A percentile compares a stretch with the other conserved stretches of the same genome.
phyloP scores from a whole-genome alignment of 2,113 vertebrate species.

The Phalacrocorax pelagicus region DNA sequence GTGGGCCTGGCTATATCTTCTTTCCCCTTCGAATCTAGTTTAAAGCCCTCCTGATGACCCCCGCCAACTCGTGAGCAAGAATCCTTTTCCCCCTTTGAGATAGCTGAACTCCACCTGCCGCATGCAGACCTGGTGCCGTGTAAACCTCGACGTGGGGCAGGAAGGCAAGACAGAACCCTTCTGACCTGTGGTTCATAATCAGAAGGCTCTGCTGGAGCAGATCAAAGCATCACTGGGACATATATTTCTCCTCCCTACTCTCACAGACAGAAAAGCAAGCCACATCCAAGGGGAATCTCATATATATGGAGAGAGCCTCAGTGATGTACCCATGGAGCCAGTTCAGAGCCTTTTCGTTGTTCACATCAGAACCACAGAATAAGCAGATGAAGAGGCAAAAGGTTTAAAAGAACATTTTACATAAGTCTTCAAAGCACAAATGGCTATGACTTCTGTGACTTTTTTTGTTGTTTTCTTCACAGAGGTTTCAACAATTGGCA shows the following conservation, averaged over 20 bases:
- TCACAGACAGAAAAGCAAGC: background rate
- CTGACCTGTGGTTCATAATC: background rate
- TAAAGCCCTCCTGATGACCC: no score
- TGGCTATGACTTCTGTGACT: background rate
- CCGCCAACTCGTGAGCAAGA: no score
- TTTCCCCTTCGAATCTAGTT: no score
- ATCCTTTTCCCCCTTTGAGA: no score
- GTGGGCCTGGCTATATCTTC: no score
- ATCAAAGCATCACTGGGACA: background rate
- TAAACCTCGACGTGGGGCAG: background rate
- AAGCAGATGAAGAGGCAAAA: background rate
- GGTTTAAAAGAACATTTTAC: background rate
- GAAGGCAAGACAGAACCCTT: background rate
- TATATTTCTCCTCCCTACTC: background rate
- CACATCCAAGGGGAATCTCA: background rate
- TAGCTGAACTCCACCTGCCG: no score
- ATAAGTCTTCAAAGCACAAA: background rate
- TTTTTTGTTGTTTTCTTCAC: background rate
- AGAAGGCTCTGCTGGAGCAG: background rate
- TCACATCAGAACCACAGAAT: background rate
- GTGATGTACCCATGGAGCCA: background rate
- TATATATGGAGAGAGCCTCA: rapidly evolving
- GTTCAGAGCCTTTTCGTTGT: background rate
- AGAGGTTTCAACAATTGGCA: background rate
- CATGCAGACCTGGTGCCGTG: no score